These are phyloP conservation scores for Elegia similella DNA, from an alignment of 2,888 invertebrate genomes.

Conservation along the genomic window DNA sequence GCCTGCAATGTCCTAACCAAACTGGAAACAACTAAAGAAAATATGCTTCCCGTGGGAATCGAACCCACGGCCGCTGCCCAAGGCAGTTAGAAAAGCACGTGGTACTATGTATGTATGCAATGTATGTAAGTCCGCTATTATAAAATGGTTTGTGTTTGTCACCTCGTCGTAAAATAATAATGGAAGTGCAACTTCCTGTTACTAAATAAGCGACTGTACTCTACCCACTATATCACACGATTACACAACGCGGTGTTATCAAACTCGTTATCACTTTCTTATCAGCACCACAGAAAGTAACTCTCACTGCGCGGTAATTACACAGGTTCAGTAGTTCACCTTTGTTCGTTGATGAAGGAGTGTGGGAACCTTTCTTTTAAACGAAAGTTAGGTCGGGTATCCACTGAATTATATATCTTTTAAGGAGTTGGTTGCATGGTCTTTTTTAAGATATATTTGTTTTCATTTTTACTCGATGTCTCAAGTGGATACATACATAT, in stretches of 20 bases:
- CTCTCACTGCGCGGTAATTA: slow-evolving; percentile 2
- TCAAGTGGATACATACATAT: too few relatives aligned
- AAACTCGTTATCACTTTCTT: slow-evolving; percentile 11
- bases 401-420: neutral
- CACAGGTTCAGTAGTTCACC: slow-evolving; percentile 6
- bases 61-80: too few relatives aligned
- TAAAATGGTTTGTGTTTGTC: too few relatives aligned
- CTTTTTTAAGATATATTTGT: too few relatives aligned
- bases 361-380: slow-evolving; percentile 5
- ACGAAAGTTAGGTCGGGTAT: neutral
- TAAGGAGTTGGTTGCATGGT: neutral
- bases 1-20: too few relatives aligned
- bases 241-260: neutral
- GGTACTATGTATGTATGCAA: too few relatives aligned
- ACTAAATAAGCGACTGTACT: neutral
- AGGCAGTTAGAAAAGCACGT: too few relatives aligned
- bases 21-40: too few relatives aligned
- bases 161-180: too few relatives aligned
- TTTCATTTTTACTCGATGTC: too few relatives aligned
- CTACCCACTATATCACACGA: neutral
- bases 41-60: too few relatives aligned
- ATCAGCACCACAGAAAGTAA: neutral
- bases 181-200: neutral
- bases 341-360: slow-evolving; percentile 3
- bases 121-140: too few relatives aligned